Evolutionary conservation across 1,140 invertebrate genomes (phyloP), one percentile per base, ranked within the genome.

Genomic region (Oscheius sp.): DNA sequence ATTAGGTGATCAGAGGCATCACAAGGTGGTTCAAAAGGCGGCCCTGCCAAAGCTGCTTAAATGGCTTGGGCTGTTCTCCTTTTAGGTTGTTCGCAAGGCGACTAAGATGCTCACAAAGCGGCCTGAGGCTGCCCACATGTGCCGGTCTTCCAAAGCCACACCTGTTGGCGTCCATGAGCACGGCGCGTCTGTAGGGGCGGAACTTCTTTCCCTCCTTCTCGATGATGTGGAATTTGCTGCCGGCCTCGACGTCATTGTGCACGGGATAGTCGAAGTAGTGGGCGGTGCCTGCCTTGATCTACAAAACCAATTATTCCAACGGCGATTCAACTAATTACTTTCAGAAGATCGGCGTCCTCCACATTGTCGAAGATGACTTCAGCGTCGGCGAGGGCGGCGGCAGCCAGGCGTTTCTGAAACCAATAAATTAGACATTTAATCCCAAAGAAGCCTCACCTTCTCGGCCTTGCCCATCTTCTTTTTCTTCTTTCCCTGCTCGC

Each of bases 391-490:
- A 74, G 29, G 1, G 72, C 72, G 13, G 52, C 67, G 1, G 65
- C 72, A 20, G 42, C 65, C 15, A 55, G 31, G 7, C 67, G 34
- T 36, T 74, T 74, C 58, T n/a, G n/a, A n/a, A n/a, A n/a, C n/a
- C n/a, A n/a, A n/a, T n/a, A n/a, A n/a, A n/a, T n/a, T n/a, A n/a
- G n/a, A n/a, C n/a, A n/a, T n/a, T n/a, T n/a, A n/a, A n/a, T n/a
- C n/a, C n/a, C n/a, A n/a, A n/a, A n/a, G n/a, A n/a, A n/a, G n/a
- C n/a, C n/a, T n/a, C n/a, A n/a, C n/a, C n/a, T 74, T 74, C 32
- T 74, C 67, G 18, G 64, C 72, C 26, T 74, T 74, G 28, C 72
- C 72, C 35, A 62, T 68, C 35, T 74, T 74, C 36, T 65, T 58
- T 42, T 67, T 68, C 31, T 74, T 67, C n/a, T 59, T 55, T 38